Evolutionary conservation across 1,140 invertebrate genomes (phyloP), one percentile per base, ranked within the genome.

Genomic region (Drosophila arizonae): DNA sequence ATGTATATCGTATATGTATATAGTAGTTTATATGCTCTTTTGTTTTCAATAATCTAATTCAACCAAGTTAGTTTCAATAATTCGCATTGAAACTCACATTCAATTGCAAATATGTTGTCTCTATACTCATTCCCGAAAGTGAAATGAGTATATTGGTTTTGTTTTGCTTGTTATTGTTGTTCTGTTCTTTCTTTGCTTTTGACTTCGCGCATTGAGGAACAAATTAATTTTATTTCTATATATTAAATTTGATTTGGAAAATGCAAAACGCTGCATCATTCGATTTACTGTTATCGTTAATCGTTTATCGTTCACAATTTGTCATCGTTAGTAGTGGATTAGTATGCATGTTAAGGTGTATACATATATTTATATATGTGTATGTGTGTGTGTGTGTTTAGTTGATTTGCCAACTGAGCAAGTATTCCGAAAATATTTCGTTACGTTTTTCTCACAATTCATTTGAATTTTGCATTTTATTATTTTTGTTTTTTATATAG

Each of bases 1-100:
- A 86, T 86, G 81, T 87, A 87, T 81, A 76, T 86, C 58, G 81
- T 79, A 86, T 87, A 86, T 86, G 81, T 78, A 72, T 85, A 77
- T 85, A 77, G 71, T 81, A 70, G 10, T n/a, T 51, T 77, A 60
- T 56, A 24, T 24, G 21, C 21, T 24, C 21, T 24, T 24, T 24
- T 24, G 21, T 24, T 24, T 24, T 24, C 21, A 24, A 24, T 24
- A 24, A 24, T 24, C 21, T 24, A 24, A 24, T 60, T 60, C 39
- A 54, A 36, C 15, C 41, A 57, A 43, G 8, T 36, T 8, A 21
- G 10, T 54, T 62, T 45, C 28, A 30, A 55, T 9, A 67, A 68
- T 46, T 51, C 50, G 39, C 50, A 33, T 24, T 68, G 50, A 43
- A 56, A 33, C 6, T 17, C 5, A 3, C 8, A 30, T 54, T 54